A percentile compares a stretch with the other conserved stretches of the same genome.
Conservation (phyloP, 2,888 invertebrate genomes). For the Nyleta sp. region DNA sequence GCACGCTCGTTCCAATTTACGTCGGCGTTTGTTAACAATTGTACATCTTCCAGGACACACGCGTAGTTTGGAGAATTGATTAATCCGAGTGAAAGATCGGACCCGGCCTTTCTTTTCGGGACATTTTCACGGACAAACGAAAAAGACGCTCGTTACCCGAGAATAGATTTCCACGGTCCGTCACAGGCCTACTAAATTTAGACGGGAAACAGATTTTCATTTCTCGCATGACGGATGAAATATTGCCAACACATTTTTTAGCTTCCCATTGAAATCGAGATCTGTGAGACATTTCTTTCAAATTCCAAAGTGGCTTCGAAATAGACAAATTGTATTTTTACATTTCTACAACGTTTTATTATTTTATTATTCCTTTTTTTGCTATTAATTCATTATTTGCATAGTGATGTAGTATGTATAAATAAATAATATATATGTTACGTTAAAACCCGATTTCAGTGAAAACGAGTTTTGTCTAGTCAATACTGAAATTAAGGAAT, state of each 20-base stretch:
- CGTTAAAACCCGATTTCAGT: no score
- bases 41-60: not conserved
- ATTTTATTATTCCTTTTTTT: no score
- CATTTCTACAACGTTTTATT: no score
- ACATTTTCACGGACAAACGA: slow-evolving; percentile 4
- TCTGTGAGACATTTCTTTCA: not conserved
- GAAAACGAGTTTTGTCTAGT: no score
- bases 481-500: no score
- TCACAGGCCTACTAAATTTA: slow-evolving; percentile 24
- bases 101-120: not conserved
- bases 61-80: not conserved
- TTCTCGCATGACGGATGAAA: slow-evolving; percentile 14
- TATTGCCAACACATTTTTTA: slow-evolving; percentile 33
- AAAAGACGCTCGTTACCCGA: not conserved
- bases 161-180: slow-evolving; percentile 26
- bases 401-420: no score
- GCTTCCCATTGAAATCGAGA: not conserved
- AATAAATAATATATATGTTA: no score
- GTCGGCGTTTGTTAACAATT: not conserved
- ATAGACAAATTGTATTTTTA: no score
- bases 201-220: slow-evolving; percentile 26
- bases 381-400: no score
- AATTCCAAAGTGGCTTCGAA: no score
- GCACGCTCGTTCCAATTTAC: not conserved
- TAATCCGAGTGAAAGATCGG: slow-evolving; percentile 9